Evolutionary conservation across 2,113 vertebrate species (phyloP), one percentile per base, ranked within the genome.

Genomic region (Syngnathus scovelli): DNA sequence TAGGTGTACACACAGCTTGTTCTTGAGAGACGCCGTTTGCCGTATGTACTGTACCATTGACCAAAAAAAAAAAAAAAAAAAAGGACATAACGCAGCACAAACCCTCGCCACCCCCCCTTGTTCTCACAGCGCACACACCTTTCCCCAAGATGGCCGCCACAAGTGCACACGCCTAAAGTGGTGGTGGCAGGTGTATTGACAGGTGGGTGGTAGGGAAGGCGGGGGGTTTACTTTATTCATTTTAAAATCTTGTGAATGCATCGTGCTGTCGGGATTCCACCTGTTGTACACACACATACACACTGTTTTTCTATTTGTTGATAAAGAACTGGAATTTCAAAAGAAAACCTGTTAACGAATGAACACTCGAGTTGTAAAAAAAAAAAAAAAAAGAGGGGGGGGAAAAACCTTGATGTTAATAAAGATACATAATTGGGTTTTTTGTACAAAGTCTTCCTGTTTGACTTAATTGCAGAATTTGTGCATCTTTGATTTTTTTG

Each of bases 351-450:
- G 87, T 86, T 82, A 77, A 83, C 80, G 82, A 58, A 58, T 58
- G 55, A 58, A 27, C 52, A 23, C 52, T 55, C 54, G 27, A 36
- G 55, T 58, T 58, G 23, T 36, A 18, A 36, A 7, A 58, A 58
- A 58, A 58, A 55, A 58, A n/a, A 58, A 36, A 58, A 33, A 15
- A 10, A 11, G 1, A 82, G 2, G 3, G 27, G 27, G 27, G 27
- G 27, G 27, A 84, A 81, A 89, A 89, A 83, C 93, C 91, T 98
- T 92, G 92, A 96, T 96, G 94, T 94, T 94, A 97, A 97, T 98
- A 98, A 98, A 98, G 95, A 96, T 96, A 93, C 95, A 95, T 95
- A 96, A 97, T 95, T 94, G 86, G 93, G 94, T 96, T 16, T 98
- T 96, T 94, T 88, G 92, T 96, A 98, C 85, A 94, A 92, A 36